A percentile compares a stretch with the other conserved stretches of the same genome.
Evolutionary conservation across 2,888 invertebrate species (phyloP).

Genomic region (Synanthedon formicaeformis): DNA sequence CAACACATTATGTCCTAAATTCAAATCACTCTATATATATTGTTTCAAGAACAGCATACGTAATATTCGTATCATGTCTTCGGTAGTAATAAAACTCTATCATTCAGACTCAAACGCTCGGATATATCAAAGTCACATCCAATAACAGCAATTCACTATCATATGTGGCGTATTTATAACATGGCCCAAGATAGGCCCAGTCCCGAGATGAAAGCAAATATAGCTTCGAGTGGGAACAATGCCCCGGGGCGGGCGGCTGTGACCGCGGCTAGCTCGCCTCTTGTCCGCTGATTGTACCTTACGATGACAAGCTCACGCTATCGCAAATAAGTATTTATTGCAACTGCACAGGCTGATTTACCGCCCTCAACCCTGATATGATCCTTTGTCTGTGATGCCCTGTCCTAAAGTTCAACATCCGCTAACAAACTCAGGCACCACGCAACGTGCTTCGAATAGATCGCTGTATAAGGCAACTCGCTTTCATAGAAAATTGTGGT

Average conservation of each 20-base stretch:
- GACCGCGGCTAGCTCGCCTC: conserved; percentile 27
- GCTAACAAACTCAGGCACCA: background rate
- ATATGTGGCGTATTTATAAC: conserved; percentile 37
- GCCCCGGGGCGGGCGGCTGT: conserved; percentile 26
- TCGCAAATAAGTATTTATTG: conserved; percentile 65
- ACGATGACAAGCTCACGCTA: conserved; percentile 60
- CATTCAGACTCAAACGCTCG: conserved; percentile 10
- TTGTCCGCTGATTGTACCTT: conserved; percentile 62
- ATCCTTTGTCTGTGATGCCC: conserved; percentile 9
- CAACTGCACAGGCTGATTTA: conserved; percentile 38
- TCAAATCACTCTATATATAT: conserved; percentile 3
- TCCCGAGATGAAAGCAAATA: conserved; percentile 20
- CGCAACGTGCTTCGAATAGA: background rate
- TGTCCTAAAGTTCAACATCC: background rate
- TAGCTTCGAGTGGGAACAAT: conserved; percentile 49
- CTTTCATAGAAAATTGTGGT: conserved; percentile 2
- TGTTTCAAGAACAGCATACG: conserved; percentile 1
- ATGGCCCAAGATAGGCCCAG: conserved; percentile 15
- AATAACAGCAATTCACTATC: conserved; percentile 41
- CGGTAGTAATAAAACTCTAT: conserved; percentile 12
- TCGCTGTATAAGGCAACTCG: background rate
- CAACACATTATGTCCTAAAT: conserved; percentile 8
- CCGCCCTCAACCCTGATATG: conserved; percentile 5
- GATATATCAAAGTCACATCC: conserved; percentile 24
- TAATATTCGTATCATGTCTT: background rate